phyloP scores from a whole-genome alignment of 1,140 invertebrate species.

The Drosophila busckii region DNA sequence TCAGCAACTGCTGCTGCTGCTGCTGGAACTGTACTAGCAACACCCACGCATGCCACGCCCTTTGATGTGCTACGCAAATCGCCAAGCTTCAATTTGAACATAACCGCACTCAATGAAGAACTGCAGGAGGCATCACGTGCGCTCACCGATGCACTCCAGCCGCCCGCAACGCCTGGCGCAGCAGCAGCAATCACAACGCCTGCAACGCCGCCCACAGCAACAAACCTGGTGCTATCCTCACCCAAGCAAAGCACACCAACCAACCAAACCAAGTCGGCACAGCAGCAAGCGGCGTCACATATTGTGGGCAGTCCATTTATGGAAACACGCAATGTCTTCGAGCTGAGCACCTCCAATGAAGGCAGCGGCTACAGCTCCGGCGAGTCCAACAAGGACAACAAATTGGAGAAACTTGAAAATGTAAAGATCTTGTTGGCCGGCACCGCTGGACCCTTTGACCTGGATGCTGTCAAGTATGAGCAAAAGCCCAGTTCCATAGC shows the following conservation, averaged over 20 bases:
- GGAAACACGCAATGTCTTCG: conserved; percentile 78
- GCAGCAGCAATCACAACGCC: background rate
- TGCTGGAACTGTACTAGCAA: background rate
- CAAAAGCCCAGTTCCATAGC: conserved; percentile 81
- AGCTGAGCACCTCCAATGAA: conserved; percentile 60
- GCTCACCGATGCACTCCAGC: conserved; percentile 62
- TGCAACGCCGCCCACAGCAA: conserved; percentile 8
- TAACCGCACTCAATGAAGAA: conserved; percentile 67
- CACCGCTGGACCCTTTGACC: conserved; percentile 52
- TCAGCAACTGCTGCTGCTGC: background rate
- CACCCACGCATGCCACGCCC: conserved; percentile 29
- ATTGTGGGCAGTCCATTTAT: conserved; percentile 79
- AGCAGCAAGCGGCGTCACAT: conserved; percentile 1
- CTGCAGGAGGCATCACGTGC: conserved; percentile 70
- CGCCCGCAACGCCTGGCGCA: conserved; percentile 36
- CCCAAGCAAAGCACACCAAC: conserved; percentile 55
- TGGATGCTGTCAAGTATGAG: conserved; percentile 68
- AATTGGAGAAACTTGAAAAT: conserved; percentile 81
- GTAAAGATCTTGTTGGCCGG: conserved; percentile 69
- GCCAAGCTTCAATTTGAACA: conserved; percentile 77
- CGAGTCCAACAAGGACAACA: conserved; percentile 77
- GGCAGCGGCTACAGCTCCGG: conserved; percentile 76
- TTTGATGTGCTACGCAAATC: conserved; percentile 75
- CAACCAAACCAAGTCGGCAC: conserved; percentile 22
- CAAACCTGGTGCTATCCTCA: conserved; percentile 1